Conservation (phyloP, 2,797 vertebrate genomes). For the Onychomys leucogaster region DNA sequence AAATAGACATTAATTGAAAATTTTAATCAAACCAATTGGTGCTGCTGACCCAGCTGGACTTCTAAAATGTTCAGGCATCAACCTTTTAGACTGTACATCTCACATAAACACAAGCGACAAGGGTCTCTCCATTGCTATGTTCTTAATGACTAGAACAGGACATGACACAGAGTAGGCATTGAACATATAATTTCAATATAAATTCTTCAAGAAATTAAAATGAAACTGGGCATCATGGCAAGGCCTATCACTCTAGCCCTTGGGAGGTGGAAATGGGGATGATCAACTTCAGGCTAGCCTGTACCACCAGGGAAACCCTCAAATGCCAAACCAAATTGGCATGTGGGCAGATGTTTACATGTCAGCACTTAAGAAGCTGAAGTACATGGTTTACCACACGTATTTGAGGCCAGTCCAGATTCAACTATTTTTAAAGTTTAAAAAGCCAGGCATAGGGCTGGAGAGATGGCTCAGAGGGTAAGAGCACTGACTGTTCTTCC, state of each 20-base stretch:
- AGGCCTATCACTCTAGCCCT: not conserved
- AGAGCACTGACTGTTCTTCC: too few relatives aligned
- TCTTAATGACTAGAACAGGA: not conserved
- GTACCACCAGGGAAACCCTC: not conserved
- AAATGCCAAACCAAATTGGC: not conserved
- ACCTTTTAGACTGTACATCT: not conserved
- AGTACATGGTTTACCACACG: not conserved
- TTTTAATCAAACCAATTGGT: not conserved
- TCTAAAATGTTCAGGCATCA: not conserved
- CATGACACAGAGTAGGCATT: not conserved
- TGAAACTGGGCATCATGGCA: not conserved
- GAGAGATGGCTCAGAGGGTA: too few relatives aligned
- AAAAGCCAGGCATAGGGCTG: not conserved
- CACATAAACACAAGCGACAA: not conserved
- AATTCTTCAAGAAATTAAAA: constrained; percentile 26
- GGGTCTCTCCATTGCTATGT: not conserved
- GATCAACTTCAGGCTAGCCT: not conserved
- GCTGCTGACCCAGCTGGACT: not conserved
- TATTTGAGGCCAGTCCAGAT: not conserved
- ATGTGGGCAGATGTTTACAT: not conserved
- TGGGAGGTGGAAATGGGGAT: not conserved
- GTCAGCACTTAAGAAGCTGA: not conserved
- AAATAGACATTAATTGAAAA: not conserved
- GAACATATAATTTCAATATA: not conserved
- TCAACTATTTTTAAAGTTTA: not conserved